Evolutionary conservation across 2,888 invertebrate species (phyloP).

Genomic region (Timema cristinae): DNA sequence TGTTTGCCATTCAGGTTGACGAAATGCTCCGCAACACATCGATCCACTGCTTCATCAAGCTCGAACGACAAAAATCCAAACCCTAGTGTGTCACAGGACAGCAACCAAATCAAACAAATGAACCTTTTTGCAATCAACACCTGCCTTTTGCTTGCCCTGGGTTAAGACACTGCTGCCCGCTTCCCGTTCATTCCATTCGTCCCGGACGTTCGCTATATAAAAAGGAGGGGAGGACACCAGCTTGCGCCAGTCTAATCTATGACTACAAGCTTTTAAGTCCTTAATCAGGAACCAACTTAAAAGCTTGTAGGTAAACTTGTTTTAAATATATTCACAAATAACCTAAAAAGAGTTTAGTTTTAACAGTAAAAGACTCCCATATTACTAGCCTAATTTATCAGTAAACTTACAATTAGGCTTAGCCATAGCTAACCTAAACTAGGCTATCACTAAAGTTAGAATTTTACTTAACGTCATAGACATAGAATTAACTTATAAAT

Average conservation of each 20-base stretch:
- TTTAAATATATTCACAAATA: no score
- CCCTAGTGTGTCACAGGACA: slow-evolving; percentile 50
- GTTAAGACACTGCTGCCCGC: slow-evolving; percentile 33
- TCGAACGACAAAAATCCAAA: slow-evolving; percentile 95
- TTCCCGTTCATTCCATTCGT: background rate
- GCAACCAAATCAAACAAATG: slow-evolving; percentile 26
- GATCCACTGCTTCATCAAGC: slow-evolving; percentile 87
- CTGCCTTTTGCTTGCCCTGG: no score
- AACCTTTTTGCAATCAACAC: no score
- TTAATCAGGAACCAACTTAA: slow-evolving; percentile 1
- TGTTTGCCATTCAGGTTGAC: slow-evolving; percentile 94
- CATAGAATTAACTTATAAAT: no score
- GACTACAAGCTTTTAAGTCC: background rate
- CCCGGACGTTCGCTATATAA: background rate
- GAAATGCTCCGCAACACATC: slow-evolving; percentile 90
- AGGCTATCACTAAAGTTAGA: no score
- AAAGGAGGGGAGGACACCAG: no score
- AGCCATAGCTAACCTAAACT: no score
- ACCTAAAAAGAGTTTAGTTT: no score
- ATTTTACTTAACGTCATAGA: no score
- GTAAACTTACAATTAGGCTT: no score
- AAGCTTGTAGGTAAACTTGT: background rate
- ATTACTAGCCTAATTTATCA: no score
- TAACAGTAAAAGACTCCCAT: no score
- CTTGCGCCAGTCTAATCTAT: background rate